Conservation (phyloP, 2,797 vertebrate genomes). For the Rhyacichthys aspro region DNA sequence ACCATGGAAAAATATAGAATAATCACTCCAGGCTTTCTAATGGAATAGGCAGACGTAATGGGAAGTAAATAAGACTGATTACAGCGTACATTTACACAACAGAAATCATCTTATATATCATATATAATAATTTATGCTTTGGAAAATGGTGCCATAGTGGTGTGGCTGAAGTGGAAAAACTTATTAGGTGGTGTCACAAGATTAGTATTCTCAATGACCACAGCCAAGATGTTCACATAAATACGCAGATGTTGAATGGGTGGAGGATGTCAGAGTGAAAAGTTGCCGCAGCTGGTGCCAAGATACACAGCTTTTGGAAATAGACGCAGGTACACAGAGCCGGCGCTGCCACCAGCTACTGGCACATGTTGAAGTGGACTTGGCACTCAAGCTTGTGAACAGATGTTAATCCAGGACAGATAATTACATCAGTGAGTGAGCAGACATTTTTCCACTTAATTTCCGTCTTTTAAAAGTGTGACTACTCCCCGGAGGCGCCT, state of each 20-base stretch:
- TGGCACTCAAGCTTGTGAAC: slow-evolving; percentile 77
- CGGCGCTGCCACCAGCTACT: slow-evolving; percentile 68
- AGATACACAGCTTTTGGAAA: slow-evolving; percentile 79
- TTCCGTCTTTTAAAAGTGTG: slow-evolving; percentile 83
- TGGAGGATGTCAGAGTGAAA: slow-evolving; percentile 81
- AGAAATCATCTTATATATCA: neutral
- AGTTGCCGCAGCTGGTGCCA: slow-evolving; percentile 77
- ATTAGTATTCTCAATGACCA: slow-evolving; percentile 68
- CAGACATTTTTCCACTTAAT: slow-evolving; percentile 87
- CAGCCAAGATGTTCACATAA: slow-evolving; percentile 79
- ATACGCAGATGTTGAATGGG: slow-evolving; percentile 82
- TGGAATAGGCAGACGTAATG: slow-evolving; percentile 30
- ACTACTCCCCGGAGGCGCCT: slow-evolving; percentile 73
- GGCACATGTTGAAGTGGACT: slow-evolving; percentile 80
- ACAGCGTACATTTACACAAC: slow-evolving; percentile 3
- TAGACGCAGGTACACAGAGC: slow-evolving; percentile 79
- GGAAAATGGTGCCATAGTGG: slow-evolving; percentile 30
- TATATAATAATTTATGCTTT: slow-evolving; percentile 12
- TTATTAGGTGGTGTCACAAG: slow-evolving; percentile 66
- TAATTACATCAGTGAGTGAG: slow-evolving; percentile 86
- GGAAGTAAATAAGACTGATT: slow-evolving; percentile 22
- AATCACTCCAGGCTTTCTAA: slow-evolving; percentile 51
- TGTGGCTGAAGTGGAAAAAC: slow-evolving; percentile 54
- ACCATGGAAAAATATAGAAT: slow-evolving; percentile 36
- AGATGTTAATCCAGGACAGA: slow-evolving; percentile 88